Evolutionary conservation across 2,888 invertebrate species (phyloP).

Genomic region (Hedychridium roseum): DNA sequence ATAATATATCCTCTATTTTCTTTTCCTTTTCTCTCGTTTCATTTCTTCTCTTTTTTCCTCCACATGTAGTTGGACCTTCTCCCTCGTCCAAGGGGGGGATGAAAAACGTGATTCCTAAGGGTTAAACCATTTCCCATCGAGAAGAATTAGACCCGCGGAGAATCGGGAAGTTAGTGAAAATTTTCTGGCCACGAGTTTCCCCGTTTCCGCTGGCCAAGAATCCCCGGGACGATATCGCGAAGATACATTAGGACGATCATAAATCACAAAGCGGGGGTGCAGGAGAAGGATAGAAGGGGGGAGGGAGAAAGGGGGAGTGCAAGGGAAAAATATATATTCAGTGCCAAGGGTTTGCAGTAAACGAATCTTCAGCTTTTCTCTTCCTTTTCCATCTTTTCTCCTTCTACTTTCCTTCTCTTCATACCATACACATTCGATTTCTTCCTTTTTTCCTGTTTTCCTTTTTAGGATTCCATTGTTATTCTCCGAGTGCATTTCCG

Average conservation of each 20-base stretch:
- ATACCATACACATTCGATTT: background rate
- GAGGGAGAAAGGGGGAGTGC: background rate
- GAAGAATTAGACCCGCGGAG: background rate
- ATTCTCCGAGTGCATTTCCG: background rate
- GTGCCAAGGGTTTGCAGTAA: too few species aligned
- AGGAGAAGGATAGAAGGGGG: slow-evolving; percentile 15
- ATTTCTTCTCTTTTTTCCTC: background rate
- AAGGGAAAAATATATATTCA: slow-evolving; percentile 18
- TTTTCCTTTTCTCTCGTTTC: too few species aligned
- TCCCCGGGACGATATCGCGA: slow-evolving; percentile 33
- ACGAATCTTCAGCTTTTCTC: background rate
- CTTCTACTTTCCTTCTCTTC: background rate
- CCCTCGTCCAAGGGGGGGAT: background rate
- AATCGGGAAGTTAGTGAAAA: slow-evolving; percentile 13
- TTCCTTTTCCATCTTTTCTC: background rate
- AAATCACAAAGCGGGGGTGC: slow-evolving; percentile 38
- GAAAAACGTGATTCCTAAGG: background rate
- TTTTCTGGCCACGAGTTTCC: slow-evolving; percentile 15
- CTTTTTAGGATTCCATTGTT: background rate
- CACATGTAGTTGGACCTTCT: background rate
- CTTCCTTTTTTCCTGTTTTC: background rate
- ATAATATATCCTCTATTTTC: too few species aligned
- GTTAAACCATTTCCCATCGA: background rate
- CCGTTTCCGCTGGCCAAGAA: slow-evolving; percentile 17
- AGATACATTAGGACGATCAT: slow-evolving; percentile 38